Evolutionary conservation across 2,797 vertebrate species (phyloP), one percentile per base, ranked within the genome.

Genomic region (Xerus rutilus): DNA sequence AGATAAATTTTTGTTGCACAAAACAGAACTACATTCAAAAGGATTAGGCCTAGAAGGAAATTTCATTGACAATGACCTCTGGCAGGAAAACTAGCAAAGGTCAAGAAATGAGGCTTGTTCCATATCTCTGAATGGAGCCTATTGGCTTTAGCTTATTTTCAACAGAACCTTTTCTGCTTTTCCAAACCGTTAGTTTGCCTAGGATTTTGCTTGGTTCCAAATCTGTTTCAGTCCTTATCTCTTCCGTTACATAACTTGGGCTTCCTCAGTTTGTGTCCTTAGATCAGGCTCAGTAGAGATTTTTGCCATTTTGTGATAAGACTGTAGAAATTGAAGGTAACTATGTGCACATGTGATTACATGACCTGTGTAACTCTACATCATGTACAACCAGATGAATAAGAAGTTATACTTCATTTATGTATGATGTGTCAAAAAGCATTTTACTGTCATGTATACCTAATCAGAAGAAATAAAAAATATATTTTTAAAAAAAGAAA

Each of bases 81-180:
- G 18, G 79, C 13, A 32, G 49, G 21, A 5, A 39, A 45, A 45
- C 28, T 59, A 30, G 8, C 30, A 25, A 86, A 59, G 10, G 20
- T 59, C 39, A 83, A 96, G 89, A 93, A 83, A 21, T 13, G 14
- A 89, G 64, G 30, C 30, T 54, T 30, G 9, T 79, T 91, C 21
- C 45, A 45, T 77, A 10, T 45, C 62, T 64, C 92, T 79, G 18
- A 67, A 59, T 20, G 72, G 59, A 62, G 28, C 7, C 7, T 9
- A 20, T 4, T 18, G 45, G 15, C 30, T 54, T 76, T 86, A 14
- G 52, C 57, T 85, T 89, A 28, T 28, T 52, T 30, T 89, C 54
- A 23, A 83, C n/a, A 88, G 72, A 94, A 9, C 77, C 2, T 86
- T 81, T 25, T 92, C 72, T 82, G 47, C 45, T 78, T 83, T n/a